Evolutionary conservation across 2,113 vertebrate genomes (phyloP), one percentile per base, ranked within the genome.

Genomic region (Paralichthys olivaceus): DNA sequence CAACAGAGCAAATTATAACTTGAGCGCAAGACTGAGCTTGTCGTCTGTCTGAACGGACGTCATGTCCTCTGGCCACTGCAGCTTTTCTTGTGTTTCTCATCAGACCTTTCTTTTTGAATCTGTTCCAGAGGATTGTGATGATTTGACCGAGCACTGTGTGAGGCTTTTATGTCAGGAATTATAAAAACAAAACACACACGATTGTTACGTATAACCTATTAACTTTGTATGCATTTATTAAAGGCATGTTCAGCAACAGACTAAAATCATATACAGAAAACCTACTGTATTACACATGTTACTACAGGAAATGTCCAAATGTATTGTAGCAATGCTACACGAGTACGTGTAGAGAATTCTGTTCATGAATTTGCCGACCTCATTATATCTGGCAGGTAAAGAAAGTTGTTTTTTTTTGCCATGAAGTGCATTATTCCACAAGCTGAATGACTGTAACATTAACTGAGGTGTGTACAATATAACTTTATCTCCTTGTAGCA

Each of bases 381-480:
- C 25, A 34, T 14, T 28, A 34, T 11, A 49, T 40, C 7, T 26
- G n/a, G 15, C n/a, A 61, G 57, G 28, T 29, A 49, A 73, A 68
- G 63, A 29, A 14, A 13, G 22, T 22, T 22, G 1, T 23, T 29
- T 43, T 62, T 9, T 61, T 77, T 63, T 59, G 51, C 75, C 65
- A 72, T 61, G 4, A 82, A 86, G 73, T 87, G 73, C 81, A 77
- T 80, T 87, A 56, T 73, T 69, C n/a, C 59, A 60, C 23, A 25
- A 51, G 6, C 53, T 65, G 56, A 51, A 4, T 7, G 1, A 37
- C 23, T 37, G 4, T 29, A 75, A 17, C 43, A 45, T 64, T 22
- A 58, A 69, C 14, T 22, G 15, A 62, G 17, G 7, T 29, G n/a
- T 20, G 0, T 17, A 28, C 29, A 61, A 20, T 63, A 28, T 75